Conservation (phyloP, 2,888 invertebrate species). For the Calliscelio sp. region DNA sequence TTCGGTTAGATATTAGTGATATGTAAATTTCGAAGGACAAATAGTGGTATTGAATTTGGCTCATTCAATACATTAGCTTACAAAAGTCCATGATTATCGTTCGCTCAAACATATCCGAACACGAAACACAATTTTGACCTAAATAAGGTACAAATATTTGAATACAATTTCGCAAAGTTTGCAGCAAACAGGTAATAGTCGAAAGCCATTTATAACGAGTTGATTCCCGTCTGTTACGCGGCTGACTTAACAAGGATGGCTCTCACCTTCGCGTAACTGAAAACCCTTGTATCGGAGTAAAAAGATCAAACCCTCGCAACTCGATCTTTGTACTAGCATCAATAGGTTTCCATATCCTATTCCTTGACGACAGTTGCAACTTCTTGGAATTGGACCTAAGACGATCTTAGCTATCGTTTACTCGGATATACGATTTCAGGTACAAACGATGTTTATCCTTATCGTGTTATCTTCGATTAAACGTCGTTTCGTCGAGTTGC, state of each 20-base stretch:
- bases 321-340: constrained; percentile 75
- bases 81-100: constrained; percentile 4
- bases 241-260: constrained; percentile 59
- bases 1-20: no score
- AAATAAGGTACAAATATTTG: constrained; percentile 46
- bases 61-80: background rate
- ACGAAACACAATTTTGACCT: background rate
- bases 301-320: constrained; percentile 77
- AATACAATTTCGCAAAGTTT: constrained; percentile 20
- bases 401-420: constrained; percentile 62
- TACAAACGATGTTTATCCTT: constrained; percentile 68
- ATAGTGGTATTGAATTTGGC: background rate
- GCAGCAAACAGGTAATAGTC: constrained; percentile 11
- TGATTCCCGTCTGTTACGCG: constrained; percentile 53
- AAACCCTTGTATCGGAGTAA: constrained; percentile 76
- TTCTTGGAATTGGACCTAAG: constrained; percentile 61
- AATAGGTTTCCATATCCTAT: constrained; percentile 79
- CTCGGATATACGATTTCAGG: constrained; percentile 59
- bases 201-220: constrained; percentile 59
- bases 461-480: constrained; percentile 69
- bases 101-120: background rate
- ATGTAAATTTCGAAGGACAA: no score
- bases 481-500: constrained; percentile 36
- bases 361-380: constrained; percentile 69
- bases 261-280: constrained; percentile 75